These are phyloP conservation scores for Athrips mouffetella DNA, from an alignment of 2,888 invertebrate species.

Conservation along the genomic window DNA sequence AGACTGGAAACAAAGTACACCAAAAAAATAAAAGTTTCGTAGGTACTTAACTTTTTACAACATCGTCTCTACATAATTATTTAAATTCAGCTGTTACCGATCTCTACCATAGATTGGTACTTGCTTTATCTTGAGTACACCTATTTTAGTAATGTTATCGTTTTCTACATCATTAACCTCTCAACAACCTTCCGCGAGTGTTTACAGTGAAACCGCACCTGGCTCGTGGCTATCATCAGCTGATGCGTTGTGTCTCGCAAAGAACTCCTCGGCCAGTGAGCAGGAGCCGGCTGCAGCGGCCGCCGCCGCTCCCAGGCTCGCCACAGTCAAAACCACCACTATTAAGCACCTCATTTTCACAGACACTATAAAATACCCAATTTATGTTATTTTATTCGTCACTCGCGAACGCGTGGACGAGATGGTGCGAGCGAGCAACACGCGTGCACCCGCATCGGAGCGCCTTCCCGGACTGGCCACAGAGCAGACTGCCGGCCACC, in stretches of 20 bases:
- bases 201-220: constrained; percentile 57
- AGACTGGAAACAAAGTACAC: too few relatives aligned
- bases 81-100: too few relatives aligned
- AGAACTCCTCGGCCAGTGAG: constrained; percentile 56
- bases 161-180: constrained; percentile 14
- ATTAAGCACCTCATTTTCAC: constrained; percentile 71
- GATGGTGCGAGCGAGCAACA: constrained; percentile 40
- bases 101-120: background rate
- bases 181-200: constrained; percentile 22
- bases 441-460: constrained; percentile 66
- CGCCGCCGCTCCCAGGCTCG: constrained; percentile 47
- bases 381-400: constrained; percentile 39
- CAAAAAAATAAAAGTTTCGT: too few relatives aligned
- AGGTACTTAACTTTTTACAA: too few relatives aligned
- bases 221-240: constrained; percentile 68
- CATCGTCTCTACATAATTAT: too few relatives aligned
- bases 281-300: constrained; percentile 56
- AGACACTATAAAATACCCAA: constrained; percentile 41
- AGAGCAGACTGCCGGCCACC: constrained; percentile 26
- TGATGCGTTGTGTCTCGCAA: constrained; percentile 66
- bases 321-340: constrained; percentile 50
- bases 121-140: background rate
- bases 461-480: constrained; percentile 51
- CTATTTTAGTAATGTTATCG: background rate
- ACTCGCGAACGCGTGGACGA: constrained; percentile 62